These are phyloP conservation scores for Urosaurus nigricauda DNA, from an alignment of 2,797 vertebrate species.

Conservation along the genomic window DNA sequence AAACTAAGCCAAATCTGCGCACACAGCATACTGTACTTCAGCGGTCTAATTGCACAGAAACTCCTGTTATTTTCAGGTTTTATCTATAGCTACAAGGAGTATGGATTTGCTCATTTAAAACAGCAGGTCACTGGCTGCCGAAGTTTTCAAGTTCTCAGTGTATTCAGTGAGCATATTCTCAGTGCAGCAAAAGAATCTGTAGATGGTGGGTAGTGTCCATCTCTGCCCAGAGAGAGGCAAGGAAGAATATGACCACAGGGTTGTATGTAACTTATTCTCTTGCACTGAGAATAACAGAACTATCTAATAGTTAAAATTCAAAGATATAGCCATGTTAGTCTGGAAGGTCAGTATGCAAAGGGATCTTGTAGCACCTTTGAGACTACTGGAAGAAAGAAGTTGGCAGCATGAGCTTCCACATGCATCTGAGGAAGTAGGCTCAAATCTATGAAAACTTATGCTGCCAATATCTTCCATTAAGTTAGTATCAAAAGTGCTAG, in stretches of 20 bases:
- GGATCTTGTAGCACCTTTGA: no score
- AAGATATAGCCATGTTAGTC: no score
- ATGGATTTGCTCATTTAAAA: not conserved
- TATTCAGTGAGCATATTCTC: not conserved
- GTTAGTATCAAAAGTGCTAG: no score
- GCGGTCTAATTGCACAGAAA: not conserved
- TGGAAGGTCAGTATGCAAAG: no score
- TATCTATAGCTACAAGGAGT: not conserved
- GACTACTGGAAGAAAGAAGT: no score
- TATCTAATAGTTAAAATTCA: not conserved
- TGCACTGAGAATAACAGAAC: not conserved
- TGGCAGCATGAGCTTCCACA: no score
- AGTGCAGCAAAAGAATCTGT: not conserved
- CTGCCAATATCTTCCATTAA: no score
- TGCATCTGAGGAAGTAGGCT: no score
- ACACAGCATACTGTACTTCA: not conserved
- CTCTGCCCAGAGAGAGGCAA: no score
- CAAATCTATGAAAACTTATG: no score
- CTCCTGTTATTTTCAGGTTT: not conserved
- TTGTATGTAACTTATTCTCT: not conserved
- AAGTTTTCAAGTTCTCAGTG: not conserved
- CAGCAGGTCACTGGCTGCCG: not conserved
- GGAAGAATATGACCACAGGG: no score
- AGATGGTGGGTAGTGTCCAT: no score
- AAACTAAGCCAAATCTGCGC: not conserved